Evolutionary conservation across 2,113 vertebrate species (phyloP), one percentile per base, ranked within the genome.

Genomic region (Nansenia antarctica): DNA sequence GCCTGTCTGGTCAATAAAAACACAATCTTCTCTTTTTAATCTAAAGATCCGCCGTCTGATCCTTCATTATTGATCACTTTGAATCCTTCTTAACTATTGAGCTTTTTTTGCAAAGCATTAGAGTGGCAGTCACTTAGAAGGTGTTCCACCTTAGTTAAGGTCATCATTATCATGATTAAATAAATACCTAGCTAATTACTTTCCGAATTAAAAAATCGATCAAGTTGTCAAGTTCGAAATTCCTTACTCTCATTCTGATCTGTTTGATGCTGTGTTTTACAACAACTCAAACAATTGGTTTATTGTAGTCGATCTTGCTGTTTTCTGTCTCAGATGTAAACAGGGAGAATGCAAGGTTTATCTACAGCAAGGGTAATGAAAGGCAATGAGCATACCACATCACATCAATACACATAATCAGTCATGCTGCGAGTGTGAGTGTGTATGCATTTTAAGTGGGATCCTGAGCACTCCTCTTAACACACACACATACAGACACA

Each of bases 201-300:
- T 62, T 37, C 15, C 65, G 66, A 77, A 63, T 18, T 71, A 63
- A 77, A 65, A 79, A 71, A 77, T 73, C 34, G 65, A 70, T 79
- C 27, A 73, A 22, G 2, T 74, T 27, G 52, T 78, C 31, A 72
- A 69, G 29, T 70, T 72, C 65, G 54, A 39, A 55, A 67, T 65
- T 26, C 52, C 32, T 49, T n/a, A 71, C 45, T 47, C 18, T 47
- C 6, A 47, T 47, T 47, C 12, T n/a, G 11, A 37, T n/a, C n/a
- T 5, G 45, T 20, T 49, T 15, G 12, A 14, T 49, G 45, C 18
- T 27, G 58, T 69, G 52, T 65, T 67, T 29, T 27, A 32, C 45
- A 22, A 9, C 45, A 5, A 47, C 20, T 49, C 45, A 47, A 7
- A 12, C 18, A 47, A 47, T 49, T 15, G n/a, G 45, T 49, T 8